Conservation (phyloP, 2,113 vertebrate species). For the Elachura formosa region DNA sequence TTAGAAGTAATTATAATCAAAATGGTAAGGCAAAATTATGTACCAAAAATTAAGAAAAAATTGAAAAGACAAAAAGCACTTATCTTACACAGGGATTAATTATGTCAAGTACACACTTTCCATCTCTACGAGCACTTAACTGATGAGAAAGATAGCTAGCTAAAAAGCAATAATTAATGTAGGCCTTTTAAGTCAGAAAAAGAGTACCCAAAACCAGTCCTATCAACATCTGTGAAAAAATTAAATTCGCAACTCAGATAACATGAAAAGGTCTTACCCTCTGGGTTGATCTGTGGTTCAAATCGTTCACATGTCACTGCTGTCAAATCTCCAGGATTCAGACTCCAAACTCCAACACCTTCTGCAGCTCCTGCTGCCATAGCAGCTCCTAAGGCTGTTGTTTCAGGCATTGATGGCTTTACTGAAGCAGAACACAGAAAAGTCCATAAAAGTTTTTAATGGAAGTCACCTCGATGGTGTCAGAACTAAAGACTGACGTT, state of each 20-base stretch:
- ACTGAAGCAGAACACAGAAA: slow-evolving; percentile 69
- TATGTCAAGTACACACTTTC: background rate
- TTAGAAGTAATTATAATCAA: background rate
- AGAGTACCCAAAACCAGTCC: background rate
- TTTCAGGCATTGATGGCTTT: slow-evolving; percentile 92
- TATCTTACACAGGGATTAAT: background rate
- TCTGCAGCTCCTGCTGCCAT: slow-evolving; percentile 95
- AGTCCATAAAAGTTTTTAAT: background rate
- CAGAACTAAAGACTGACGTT: background rate
- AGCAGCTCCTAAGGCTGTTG: slow-evolving; percentile 91
- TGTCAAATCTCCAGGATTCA: slow-evolving; percentile 79
- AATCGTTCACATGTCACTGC: slow-evolving; percentile 83
- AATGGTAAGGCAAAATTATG: background rate
- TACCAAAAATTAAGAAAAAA: background rate
- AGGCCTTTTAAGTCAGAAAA: background rate
- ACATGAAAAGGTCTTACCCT: slow-evolving; percentile 72
- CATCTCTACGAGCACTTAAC: background rate
- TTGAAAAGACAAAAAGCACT: background rate
- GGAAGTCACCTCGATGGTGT: background rate
- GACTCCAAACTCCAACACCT: slow-evolving; percentile 89
- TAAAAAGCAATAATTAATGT: background rate
- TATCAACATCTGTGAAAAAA: background rate
- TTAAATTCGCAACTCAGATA: background rate
- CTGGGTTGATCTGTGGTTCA: slow-evolving; percentile 89
- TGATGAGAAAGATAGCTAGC: background rate